Evolutionary conservation across 2,888 invertebrate genomes (phyloP).

Genomic region (Pediacus dermestoides): DNA sequence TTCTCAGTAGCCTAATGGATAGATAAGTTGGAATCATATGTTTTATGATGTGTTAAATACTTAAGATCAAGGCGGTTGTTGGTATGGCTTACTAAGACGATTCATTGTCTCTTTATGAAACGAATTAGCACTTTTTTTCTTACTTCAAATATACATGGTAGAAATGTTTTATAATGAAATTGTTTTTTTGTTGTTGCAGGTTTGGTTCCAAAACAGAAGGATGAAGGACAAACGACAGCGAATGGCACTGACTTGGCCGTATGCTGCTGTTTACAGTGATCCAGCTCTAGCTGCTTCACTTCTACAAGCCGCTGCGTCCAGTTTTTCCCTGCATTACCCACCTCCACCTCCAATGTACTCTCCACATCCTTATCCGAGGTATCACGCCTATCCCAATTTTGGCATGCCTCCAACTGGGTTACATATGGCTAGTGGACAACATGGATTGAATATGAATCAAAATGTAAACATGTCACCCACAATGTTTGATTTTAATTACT

Average conservation of each 20-base stretch:
- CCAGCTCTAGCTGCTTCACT: constrained; percentile 91
- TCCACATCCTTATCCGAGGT: constrained; percentile 45
- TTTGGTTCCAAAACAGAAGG: constrained; percentile 96
- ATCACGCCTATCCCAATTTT: constrained; percentile 51
- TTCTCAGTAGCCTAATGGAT: constrained; percentile 44
- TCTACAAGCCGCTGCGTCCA: constrained; percentile 80
- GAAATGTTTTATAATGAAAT: constrained; percentile 7
- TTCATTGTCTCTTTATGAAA: constrained; percentile 21
- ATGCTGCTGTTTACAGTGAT: constrained; percentile 90
- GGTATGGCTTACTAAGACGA: too few species aligned
- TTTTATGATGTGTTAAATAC: constrained; percentile 48
- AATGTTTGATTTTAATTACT: too few species aligned
- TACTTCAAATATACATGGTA: background rate
- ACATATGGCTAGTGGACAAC: constrained; percentile 45
- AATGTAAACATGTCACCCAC: constrained; percentile 37
- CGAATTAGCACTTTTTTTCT: constrained; percentile 19
- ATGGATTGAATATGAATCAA: constrained; percentile 36
- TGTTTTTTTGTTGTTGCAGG: constrained; percentile 57
- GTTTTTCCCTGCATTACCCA: constrained; percentile 54
- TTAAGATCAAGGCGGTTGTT: constrained; percentile 39
- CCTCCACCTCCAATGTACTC: constrained; percentile 59
- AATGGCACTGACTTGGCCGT: constrained; percentile 93
- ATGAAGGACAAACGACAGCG: constrained; percentile 98
- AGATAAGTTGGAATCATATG: constrained; percentile 47
- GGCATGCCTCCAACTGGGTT: constrained; percentile 49